phyloP scores from a whole-genome alignment of 2,113 vertebrate genomes.

The Conger conger region DNA sequence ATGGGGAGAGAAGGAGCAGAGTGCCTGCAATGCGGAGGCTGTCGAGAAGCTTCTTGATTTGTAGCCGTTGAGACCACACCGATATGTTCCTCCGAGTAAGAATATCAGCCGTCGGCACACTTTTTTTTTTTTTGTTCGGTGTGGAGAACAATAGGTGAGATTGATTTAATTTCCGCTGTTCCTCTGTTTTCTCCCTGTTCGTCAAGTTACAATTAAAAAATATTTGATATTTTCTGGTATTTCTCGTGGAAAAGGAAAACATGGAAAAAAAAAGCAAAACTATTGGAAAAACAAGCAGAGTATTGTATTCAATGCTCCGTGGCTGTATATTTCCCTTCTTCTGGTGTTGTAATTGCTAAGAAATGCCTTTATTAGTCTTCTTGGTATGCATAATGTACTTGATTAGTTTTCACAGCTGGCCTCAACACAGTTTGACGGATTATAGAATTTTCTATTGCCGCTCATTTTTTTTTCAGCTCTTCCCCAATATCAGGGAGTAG shows the following conservation, averaged over 20 bases:
- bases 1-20: background rate
- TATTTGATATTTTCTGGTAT: background rate
- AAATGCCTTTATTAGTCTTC: background rate
- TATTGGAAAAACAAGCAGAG: background rate
- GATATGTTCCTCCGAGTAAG: conserved; percentile 46
- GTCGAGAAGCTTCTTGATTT: conserved; percentile 66
- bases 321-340: background rate
- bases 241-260: background rate
- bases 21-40: conserved; percentile 73
- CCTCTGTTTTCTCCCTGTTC: conserved; percentile 12
- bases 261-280: background rate
- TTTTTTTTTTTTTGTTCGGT: conserved; percentile 31
- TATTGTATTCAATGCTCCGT: background rate
- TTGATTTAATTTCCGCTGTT: background rate
- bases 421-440: background rate
- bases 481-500: background rate
- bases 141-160: conserved; percentile 9
- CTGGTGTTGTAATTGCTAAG: background rate
- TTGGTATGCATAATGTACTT: conserved; percentile 9
- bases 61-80: conserved; percentile 61
- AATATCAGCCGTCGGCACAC: conserved; percentile 55
- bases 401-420: conserved; percentile 12
- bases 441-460: conserved; percentile 8
- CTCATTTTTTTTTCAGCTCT: background rate
- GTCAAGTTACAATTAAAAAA: background rate